Conservation (phyloP, 2,113 vertebrate species). For the Hippocampus abdominalis region DNA sequence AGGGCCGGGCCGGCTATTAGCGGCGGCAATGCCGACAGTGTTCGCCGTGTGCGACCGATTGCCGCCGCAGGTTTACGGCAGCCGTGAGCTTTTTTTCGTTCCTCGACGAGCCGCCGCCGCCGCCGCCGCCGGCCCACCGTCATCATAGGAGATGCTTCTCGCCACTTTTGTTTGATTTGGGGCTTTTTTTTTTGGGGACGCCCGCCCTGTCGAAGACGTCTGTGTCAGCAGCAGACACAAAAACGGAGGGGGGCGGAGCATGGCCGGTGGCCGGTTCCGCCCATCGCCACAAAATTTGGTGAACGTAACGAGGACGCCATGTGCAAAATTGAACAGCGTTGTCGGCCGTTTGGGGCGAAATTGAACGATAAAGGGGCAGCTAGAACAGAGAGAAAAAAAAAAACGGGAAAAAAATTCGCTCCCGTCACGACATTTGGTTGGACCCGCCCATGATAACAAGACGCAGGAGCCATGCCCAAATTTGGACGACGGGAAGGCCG, state of each 20-base stretch:
- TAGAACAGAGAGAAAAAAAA: no score
- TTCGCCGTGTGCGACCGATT: conserved; percentile 13
- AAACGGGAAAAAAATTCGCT: no score
- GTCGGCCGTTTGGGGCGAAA: no score
- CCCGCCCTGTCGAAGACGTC: not conserved
- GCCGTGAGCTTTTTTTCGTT: conserved; percentile 1
- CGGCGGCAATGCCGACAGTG: not conserved
- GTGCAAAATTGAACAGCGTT: no score
- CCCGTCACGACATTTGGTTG: no score
- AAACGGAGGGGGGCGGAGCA: not conserved
- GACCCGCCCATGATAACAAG: not conserved
- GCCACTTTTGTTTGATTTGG: not conserved
- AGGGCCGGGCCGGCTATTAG: not conserved
- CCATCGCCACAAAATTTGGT: no score
- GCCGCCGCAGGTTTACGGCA: conserved; percentile 24
- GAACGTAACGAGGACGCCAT: no score
- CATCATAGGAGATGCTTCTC: not conserved
- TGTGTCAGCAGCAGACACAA: not conserved
- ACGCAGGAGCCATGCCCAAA: not conserved
- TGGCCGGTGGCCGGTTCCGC: no score
- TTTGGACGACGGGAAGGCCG: not conserved
- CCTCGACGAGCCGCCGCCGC: no score
- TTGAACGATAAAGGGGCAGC: no score
- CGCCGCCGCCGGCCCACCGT: no score
- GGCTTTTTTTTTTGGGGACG: not conserved